These are phyloP conservation scores for Pristionchus exspectatus DNA, from an alignment of 2,888 invertebrate genomes.

Conservation along the genomic window DNA sequence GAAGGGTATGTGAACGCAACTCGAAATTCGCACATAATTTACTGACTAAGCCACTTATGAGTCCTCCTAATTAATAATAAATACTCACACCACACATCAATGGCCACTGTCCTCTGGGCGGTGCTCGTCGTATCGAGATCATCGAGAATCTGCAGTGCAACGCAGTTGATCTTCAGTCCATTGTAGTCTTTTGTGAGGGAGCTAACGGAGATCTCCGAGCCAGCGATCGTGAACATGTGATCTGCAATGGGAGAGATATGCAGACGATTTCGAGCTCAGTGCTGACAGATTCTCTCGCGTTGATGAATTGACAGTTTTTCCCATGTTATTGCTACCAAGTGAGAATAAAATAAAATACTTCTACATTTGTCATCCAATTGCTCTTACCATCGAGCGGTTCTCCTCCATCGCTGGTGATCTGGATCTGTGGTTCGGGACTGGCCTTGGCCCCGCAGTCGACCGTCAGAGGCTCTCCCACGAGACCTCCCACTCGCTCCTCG, in stretches of 20 bases:
- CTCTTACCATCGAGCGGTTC: constrained; percentile 67
- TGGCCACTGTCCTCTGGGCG: constrained; percentile 64
- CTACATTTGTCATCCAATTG: too few species aligned
- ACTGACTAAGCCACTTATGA: too few species aligned
- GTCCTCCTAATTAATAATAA: background rate
- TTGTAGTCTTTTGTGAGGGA: constrained; percentile 67
- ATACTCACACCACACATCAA: constrained; percentile 71
- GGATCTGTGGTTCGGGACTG: constrained; percentile 65
- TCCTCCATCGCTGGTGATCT: constrained; percentile 69
- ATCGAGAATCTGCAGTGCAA: constrained; percentile 53
- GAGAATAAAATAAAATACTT: too few species aligned
- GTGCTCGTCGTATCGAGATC: constrained; percentile 53
- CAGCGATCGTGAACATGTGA: constrained; percentile 65
- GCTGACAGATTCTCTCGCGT: too few species aligned
- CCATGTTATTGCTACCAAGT: too few species aligned
- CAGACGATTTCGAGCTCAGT: too few species aligned
- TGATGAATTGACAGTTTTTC: too few species aligned
- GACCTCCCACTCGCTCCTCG: constrained; percentile 66
- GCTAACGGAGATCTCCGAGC: constrained; percentile 70
- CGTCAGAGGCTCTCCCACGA: constrained; percentile 72
- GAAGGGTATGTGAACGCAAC: too few species aligned
- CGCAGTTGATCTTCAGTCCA: constrained; percentile 55
- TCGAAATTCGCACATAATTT: too few species aligned
- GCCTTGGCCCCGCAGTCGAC: constrained; percentile 71
- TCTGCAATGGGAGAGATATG: constrained; percentile 54